Base-by-base conservation (phyloP, 2,888 invertebrate genomes). In the Schizaphis graminum region DNA sequence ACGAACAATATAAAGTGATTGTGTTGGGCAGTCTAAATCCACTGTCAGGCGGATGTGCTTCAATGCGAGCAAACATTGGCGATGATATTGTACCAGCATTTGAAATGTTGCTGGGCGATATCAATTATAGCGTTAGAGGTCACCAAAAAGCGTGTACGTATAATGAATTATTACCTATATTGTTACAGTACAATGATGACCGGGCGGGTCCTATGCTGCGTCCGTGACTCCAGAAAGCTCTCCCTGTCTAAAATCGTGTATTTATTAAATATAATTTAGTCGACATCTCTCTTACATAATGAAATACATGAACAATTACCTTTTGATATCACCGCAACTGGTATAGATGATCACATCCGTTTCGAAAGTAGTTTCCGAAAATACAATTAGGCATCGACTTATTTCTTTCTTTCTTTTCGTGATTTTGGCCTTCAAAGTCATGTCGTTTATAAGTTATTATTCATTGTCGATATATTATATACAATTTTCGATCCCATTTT, bases 1-100 rank as follows among this genome's bases (percentile, higher is more conserved):
- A 49, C 1, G n/a, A 77, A 2, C 21, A 21, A 35, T 77, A 21
- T 2, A 35, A 7, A 2, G 77, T 77, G 8, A 77, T 8, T 3
- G 35, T 77, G 21, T 21, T 77, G 21, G 77, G 77, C 7, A 77
- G 35, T 35, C 8, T 1, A 3, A 35, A 21, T 0, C 77, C 77
- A 3, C 1, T 0, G 3, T 7, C 21, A 16, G 49, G 87, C 0
- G 87, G 87, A 1, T 87, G 87, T n/a, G n/a, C n/a, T 1, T 87
- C n/a, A 0, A 21, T 21, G 35, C 44, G 0, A 2, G 11, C 16
- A 10, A 8, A 0, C 0, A 21, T 8, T 2, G 35, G 7, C 21
- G 8, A 35, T 0, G 8, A 35, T 0, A 0, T 35, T 8, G 21
- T 35, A 3, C 77, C 77, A 7, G 21, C 35, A 1, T 87, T 87